Evolutionary conservation across 2,888 invertebrate genomes (phyloP), one percentile per base, ranked within the genome.

Genomic region (Scaptomyza flava): DNA sequence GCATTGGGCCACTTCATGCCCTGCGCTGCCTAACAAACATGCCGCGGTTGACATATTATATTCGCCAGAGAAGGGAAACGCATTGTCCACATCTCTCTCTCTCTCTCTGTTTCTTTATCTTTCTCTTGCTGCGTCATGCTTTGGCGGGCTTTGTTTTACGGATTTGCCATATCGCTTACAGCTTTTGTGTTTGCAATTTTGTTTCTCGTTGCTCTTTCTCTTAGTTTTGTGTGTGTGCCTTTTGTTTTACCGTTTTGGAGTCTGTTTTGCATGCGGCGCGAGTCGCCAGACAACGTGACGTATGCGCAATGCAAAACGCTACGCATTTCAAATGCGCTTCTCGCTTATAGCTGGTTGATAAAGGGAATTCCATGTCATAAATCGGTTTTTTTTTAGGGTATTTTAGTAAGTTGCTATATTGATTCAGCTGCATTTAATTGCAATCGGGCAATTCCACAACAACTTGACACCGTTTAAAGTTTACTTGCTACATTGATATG

Each of bases 271-370:
- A 46, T 71, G 72, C 77, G 56, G 64, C 61, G 60, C 63, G 61
- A 76, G 62, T 68, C 66, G 70, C 71, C 66, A 64, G 62, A 63
- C 81, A 66, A 78, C 81, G 62, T 87, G 89, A 87, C 83, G 83
- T 84, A 84, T 87, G 68, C 81, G 76, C 69, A 80, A 77, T 83
- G 72, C 67, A 58, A 34, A 60, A 43, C 64, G 68, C 54, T 50
- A 27, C 53, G 85, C 82, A 88, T 86, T 45, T 64, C n/a, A 64
- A 87, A 63, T 68, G 64, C 63, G 68, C 36, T 42, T 8, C 41
- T 30, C 12, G 17, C 51, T 41, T 34, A 17, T 3, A 17, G 14
- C 20, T 1, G 30, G 6, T n/a, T 45, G 38, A 38, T 14, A 9
- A 5, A 36, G 73, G 68, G 2, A 67, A 31, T 67, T 47, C 42